Conservation (phyloP, 2,888 invertebrate species). For the Agrotis exclamationis region DNA sequence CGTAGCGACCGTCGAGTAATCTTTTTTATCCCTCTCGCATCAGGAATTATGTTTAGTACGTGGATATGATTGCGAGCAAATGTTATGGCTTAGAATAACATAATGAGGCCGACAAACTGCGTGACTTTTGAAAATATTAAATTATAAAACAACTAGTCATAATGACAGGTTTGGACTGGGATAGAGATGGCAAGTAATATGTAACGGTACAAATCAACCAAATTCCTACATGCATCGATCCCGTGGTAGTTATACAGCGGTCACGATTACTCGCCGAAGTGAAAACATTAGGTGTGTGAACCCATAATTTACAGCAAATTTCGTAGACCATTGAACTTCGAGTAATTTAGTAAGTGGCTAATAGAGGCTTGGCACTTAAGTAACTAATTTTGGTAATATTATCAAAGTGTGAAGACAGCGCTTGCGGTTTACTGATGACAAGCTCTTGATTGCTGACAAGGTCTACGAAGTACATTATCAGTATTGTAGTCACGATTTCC, state of each 20-base stretch:
- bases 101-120: constrained; percentile 69
- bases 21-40: constrained; percentile 64
- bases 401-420: constrained; percentile 77
- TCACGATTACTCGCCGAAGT: constrained; percentile 86
- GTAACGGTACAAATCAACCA: constrained; percentile 82
- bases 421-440: constrained; percentile 83
- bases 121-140: constrained; percentile 75
- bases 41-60: constrained; percentile 66
- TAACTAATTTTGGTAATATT: constrained; percentile 80
- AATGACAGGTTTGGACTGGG: constrained; percentile 77
- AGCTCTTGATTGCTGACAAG: constrained; percentile 62
- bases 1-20: constrained; percentile 58
- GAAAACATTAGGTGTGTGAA: constrained; percentile 89
- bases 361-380: constrained; percentile 80
- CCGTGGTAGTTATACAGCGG: constrained; percentile 81
- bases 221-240: constrained; percentile 86
- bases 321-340: constrained; percentile 86
- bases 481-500: constrained; percentile 39
- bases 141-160: constrained; percentile 73
- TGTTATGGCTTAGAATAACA: constrained; percentile 67
- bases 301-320: constrained; percentile 88
- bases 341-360: constrained; percentile 84
- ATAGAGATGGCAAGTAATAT: constrained; percentile 75
- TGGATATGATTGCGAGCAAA: constrained; percentile 69
- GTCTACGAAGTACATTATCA: constrained; percentile 31